Percentiles rank a stretch among this genome's conserved stretches.
These are phyloP conservation scores for Lethocerus indicus DNA, from an alignment of 1,140 invertebrate species.

Conservation along the genomic window DNA sequence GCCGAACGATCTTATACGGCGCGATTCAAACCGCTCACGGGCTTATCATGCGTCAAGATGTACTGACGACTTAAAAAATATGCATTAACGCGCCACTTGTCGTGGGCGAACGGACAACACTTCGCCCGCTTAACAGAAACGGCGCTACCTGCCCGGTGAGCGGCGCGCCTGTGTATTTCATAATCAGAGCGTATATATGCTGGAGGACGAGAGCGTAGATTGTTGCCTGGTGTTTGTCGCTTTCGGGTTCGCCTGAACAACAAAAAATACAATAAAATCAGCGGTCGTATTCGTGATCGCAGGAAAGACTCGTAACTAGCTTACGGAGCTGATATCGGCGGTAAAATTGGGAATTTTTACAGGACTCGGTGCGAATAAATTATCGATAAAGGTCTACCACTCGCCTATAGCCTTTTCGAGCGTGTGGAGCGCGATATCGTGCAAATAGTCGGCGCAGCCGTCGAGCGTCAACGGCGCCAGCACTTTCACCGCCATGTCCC, in stretches of 20 bases:
- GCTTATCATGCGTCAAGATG: too few species aligned
- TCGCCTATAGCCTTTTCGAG: constrained; percentile 28
- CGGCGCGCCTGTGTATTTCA: constrained; percentile 31
- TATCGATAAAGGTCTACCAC: too few species aligned
- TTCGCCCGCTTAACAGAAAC: too few species aligned
- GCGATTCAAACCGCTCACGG: too few species aligned
- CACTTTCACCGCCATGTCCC: constrained; percentile 34
- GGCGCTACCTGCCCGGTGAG: constrained; percentile 13
- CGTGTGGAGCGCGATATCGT: constrained; percentile 35
- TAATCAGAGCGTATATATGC: constrained; percentile 49
- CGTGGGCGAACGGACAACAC: too few species aligned
- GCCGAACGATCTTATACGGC: too few species aligned
- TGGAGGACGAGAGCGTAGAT: constrained; percentile 44
- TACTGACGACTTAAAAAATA: too few species aligned
- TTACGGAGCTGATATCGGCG: too few species aligned
- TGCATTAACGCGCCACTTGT: too few species aligned
- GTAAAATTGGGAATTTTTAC: background rate
- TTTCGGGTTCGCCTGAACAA: constrained; percentile 41
- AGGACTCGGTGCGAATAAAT: background rate
- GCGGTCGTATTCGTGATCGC: too few species aligned
- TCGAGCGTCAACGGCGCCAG: constrained; percentile 59
- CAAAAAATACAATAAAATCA: background rate
- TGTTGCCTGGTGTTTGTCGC: constrained; percentile 38
- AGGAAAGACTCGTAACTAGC: too few species aligned
- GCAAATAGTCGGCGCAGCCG: constrained; percentile 49